A percentile compares a stretch with the other conserved stretches of the same genome.
Conservation (phyloP, 1,140 invertebrate genomes). For the Fragariocoptes setiger region DNA sequence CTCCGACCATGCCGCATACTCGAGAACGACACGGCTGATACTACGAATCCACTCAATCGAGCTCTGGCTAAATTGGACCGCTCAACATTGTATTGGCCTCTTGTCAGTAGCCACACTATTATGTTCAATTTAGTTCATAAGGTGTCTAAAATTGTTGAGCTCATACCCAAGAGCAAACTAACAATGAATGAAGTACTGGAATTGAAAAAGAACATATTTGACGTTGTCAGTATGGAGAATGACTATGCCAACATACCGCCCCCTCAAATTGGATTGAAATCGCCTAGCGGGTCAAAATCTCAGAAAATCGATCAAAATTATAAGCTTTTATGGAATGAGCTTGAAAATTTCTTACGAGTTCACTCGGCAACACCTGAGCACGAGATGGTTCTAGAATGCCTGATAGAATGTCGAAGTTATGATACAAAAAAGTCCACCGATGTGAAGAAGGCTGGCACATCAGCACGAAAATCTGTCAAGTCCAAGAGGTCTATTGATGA, state of each 20-base stretch:
- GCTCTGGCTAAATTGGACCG: conserved; percentile 34
- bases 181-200: conserved; percentile 50
- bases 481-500: conserved; percentile 1
- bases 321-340: conserved; percentile 49
- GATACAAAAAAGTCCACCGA: background rate
- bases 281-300: conserved; percentile 14
- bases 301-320: conserved; percentile 46
- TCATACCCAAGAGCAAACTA: conserved; percentile 49
- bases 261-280: conserved; percentile 21
- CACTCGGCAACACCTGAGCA: conserved; percentile 37
- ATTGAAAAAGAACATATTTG: conserved; percentile 51
- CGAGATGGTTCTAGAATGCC: conserved; percentile 40
- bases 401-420: conserved; percentile 37
- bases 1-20: conserved; percentile 21
- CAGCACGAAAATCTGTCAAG: conserved; percentile 16
- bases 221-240: conserved; percentile 42
- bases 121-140: conserved; percentile 55
- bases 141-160: conserved; percentile 37
- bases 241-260: conserved; percentile 44
- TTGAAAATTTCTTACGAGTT: conserved; percentile 45
- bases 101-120: conserved; percentile 57
- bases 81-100: conserved; percentile 61
- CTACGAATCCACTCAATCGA: conserved; percentile 14
- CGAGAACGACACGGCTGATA: conserved; percentile 3
- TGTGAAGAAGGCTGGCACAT: background rate